phyloP scores from a whole-genome alignment of 2,797 vertebrate genomes.

The Hemitrygon akajei region DNA sequence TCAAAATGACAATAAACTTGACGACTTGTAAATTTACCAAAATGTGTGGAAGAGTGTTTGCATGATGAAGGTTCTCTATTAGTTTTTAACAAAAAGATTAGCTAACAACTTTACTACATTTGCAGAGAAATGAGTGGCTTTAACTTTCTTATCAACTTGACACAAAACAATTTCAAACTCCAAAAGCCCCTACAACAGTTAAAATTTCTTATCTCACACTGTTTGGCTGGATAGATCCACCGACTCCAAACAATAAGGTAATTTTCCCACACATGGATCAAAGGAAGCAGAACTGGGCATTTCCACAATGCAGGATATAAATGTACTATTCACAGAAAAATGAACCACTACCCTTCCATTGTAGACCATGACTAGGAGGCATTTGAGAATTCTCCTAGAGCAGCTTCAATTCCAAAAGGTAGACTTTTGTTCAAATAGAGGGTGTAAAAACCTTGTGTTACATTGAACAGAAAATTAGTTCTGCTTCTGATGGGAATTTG shows the following conservation, averaged over 20 bases:
- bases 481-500: background rate
- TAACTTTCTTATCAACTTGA: background rate
- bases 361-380: background rate
- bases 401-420: background rate
- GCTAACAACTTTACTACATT: background rate
- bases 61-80: background rate
- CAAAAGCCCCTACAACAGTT: background rate
- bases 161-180: background rate
- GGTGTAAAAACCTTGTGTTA: background rate
- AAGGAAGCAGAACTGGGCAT: background rate
- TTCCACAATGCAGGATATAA: background rate
- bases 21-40: background rate
- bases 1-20: too few species aligned
- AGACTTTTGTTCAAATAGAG: background rate
- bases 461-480: background rate
- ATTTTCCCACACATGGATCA: background rate
- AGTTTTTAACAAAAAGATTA: background rate
- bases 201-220: background rate
- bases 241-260: background rate
- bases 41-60: background rate
- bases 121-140: too few species aligned
- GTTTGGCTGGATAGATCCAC: background rate
- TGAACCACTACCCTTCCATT: background rate
- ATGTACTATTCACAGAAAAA: background rate
- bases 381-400: background rate